Conservation (phyloP, 2,113 vertebrate species). For the Tyto alba region DNA sequence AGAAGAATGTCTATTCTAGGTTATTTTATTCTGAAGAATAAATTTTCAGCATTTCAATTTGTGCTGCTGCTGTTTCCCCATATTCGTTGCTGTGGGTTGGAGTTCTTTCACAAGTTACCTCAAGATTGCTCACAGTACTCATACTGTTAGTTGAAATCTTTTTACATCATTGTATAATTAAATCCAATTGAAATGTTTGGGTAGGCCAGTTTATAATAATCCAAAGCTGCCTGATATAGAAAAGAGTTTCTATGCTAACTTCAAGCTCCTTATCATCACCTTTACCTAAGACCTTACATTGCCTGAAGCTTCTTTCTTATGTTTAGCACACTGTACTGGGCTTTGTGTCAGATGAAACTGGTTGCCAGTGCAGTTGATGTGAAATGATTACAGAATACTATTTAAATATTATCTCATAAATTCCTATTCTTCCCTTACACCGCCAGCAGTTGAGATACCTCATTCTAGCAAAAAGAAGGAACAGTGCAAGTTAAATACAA, state of each 20-base stretch:
- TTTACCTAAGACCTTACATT: background rate
- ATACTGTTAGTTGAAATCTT: background rate
- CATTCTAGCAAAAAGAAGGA: background rate
- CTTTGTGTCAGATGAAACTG: background rate
- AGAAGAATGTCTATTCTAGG: background rate
- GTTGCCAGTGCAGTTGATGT: background rate
- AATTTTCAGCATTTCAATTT: background rate
- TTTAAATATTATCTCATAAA: background rate
- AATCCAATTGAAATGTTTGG: background rate
- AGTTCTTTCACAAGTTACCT: background rate
- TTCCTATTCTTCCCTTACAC: background rate
- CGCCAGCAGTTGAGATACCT: background rate
- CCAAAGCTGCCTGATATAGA: background rate
- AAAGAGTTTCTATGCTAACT: background rate
- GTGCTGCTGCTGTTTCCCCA: rapidly evolving
- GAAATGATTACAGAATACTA: background rate
- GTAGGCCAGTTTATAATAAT: background rate
- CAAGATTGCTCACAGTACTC: background rate
- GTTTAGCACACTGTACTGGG: background rate
- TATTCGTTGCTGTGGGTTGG: rapidly evolving
- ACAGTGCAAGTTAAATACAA: background rate
- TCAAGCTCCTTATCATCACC: background rate
- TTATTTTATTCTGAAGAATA: background rate
- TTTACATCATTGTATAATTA: background rate
- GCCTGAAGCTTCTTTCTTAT: background rate